Evolutionary conservation across 1,140 invertebrate species (phyloP), one percentile per base, ranked within the genome.

Genomic region (Listronotus bonariensis): DNA sequence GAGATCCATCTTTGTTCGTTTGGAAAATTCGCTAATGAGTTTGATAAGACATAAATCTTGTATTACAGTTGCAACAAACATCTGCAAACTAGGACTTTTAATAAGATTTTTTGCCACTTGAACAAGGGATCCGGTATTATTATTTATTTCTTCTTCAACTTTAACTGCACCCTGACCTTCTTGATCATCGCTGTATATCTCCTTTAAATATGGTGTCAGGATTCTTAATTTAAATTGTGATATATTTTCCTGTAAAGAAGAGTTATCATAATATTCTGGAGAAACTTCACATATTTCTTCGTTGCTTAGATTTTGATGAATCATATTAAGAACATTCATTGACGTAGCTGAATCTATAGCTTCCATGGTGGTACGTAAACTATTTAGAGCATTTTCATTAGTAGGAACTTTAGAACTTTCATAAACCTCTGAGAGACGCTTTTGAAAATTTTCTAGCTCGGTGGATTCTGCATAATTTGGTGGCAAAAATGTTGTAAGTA

Each of bases 21-120:
- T 65, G 3, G 58, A 45, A 34, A 69, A 38, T 36, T 69, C 52
- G 18, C 34, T 65, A 18, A 69, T 55, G 15, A 69, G 12, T 53
- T 63, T 69, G 6, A 69, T 61, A 1, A 69, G 31, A 32, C 62
- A 69, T 17, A 69, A n/a, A 41, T 69, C 68, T 41, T 69, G 62
- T 32, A 69, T 11, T 2, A 69, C 15, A 14, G 68, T 69, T 34
- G 52, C 57, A 1, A 66, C 20, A 36, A 69, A 61, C 38, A 66
- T 65, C 12, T 69, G 68, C 3, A 66, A 45, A 20, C 31, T 49
- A 6, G 63, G 52, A 54, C 31, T 62, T 42, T 42, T 57, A 5
- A 57, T 53, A 1, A 69, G 14, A n/a, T 38, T 17, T 58, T 57
- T 56, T 9, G 51, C 58, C 10, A 31, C 53, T 6, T 51, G 34